Evolutionary conservation across 2,113 vertebrate species (phyloP), one percentile per base, ranked within the genome.

Genomic region (Limanda limanda): DNA sequence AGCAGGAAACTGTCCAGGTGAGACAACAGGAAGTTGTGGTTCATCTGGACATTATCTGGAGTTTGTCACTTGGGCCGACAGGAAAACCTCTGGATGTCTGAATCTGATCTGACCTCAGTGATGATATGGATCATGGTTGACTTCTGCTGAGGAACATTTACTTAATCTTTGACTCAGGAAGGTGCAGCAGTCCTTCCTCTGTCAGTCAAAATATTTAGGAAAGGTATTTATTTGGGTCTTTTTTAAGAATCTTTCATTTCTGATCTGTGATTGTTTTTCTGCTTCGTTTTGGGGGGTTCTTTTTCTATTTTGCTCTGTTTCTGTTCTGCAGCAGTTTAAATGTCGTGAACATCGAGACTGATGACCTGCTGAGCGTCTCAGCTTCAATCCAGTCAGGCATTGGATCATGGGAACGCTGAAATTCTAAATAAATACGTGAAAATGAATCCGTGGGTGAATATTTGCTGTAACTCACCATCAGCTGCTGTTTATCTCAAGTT

Each of bases 181-280:
- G 8, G 11, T 17, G 1, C 48, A 64, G 1, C 11, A 11, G 12
- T 54, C 51, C 18, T n/a, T 54, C 58, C 40, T 10, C 51, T 72
- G 15, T 40, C 58, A 20, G 25, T 17, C 13, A 52, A 31, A 14
- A 67, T 47, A 47, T 61, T 67, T 48, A 31, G 31, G 0, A 6
- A 2, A 60, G 2, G 54, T 79, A 51, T 74, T 74, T 80, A 51
- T 80, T 80, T 1, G 59, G 5, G n/a, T 23, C 21, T 61, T 57
- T 48, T 48, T 35, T 21, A 15, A 31, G 35, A 61, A 9, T 24
- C 11, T 55, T 14, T 31, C 31, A 31, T 31, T 31, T 64, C 10
- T n/a, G 48, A 31, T 58, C 21, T 40, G 0, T 40, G 12, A 1
- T 59, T 35, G 51, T 18, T 35, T 54, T 60, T 17, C 1, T 11